Base-by-base conservation (phyloP, 2,888 invertebrate genomes). In the Chorisops tibialis region DNA sequence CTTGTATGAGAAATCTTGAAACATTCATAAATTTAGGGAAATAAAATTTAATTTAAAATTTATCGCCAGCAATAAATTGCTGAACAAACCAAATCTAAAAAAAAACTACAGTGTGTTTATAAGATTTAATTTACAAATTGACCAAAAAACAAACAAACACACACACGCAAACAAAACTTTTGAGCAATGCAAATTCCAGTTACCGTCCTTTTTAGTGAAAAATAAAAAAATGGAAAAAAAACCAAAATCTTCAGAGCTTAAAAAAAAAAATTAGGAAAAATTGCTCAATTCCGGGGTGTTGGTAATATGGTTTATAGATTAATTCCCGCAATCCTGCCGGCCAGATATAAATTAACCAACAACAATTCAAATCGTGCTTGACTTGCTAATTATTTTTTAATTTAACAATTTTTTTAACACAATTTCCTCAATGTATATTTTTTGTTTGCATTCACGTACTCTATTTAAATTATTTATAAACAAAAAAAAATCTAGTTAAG, bases 131-230 rank as follows among this genome's bases (percentile, higher is more conserved):
- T 22, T 48, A 1, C 21, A 22, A 48, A 48, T n/a, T 41, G 38
- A 41, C 39, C 12, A 30, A 22, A 54, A 22, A 54, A 38, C 21
- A 35, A 14, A 11, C 18, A 51, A 11, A 24, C 18, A 51, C 12
- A 24, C n/a, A 38, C 21, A 51, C 39, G 19, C 37, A 38, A 12
- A n/a, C 39, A 41, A 54, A 5, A n/a, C 54, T 43, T 45, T 50
- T 56, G 56, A 56, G 56, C 56, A 56, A 56, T 56, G 56, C 51
- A 45, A 43, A 51, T 61, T 61, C 61, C 61, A 61, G 47, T 61
- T 61, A 61, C 61, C 61, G 61, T 61, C 61, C 61, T 61, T 43
- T 43, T 30, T 30, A 30, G 30, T 30, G 9, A 30, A 30, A 56
- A 41, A 41, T 43, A 52, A 47, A 19, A 51, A 54, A 22, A 39